phyloP scores from a whole-genome alignment of 2,797 vertebrate genomes.

The Ctenochaetus hawaiiensis region DNA sequence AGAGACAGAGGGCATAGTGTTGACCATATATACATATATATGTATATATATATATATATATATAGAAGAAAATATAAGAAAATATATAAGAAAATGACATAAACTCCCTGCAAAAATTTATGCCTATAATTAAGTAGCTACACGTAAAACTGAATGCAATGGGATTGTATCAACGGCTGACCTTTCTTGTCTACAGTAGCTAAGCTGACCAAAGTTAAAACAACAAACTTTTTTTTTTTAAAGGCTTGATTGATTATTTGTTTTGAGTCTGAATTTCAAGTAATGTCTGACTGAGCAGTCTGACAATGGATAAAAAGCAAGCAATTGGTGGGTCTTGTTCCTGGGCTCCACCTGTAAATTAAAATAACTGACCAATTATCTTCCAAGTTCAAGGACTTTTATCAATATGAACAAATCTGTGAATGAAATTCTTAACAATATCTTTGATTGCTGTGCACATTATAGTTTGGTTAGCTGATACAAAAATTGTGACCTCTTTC shows the following conservation, averaged over 20 bases:
- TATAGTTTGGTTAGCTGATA: not conserved
- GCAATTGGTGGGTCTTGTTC: not conserved
- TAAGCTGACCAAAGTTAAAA: not conserved
- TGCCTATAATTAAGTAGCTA: conserved; percentile 13
- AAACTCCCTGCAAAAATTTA: conserved; percentile 3
- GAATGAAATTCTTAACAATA: not conserved
- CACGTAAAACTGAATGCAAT: conserved; percentile 17
- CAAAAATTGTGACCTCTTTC: not conserved
- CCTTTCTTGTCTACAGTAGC: not conserved
- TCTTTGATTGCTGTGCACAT: not conserved
- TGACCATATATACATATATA: conserved; percentile 3
- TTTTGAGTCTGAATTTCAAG: not conserved
- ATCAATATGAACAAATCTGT: not conserved
- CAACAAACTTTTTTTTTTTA: not conserved
- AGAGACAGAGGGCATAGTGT: conserved; percentile 2
- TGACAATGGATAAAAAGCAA: not conserved
- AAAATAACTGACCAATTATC: not conserved
- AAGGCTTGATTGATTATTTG: not conserved
- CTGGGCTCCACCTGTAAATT: too few relatives aligned
- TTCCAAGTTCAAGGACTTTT: not conserved
- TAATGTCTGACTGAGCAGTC: not conserved
- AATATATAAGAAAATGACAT: not conserved
- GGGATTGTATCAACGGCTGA: not conserved
- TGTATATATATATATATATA: not conserved
- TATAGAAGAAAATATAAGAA: too few relatives aligned